These are phyloP conservation scores for Miniopterus natalensis DNA, from an alignment of 2,113 vertebrate genomes.

Conservation along the genomic window DNA sequence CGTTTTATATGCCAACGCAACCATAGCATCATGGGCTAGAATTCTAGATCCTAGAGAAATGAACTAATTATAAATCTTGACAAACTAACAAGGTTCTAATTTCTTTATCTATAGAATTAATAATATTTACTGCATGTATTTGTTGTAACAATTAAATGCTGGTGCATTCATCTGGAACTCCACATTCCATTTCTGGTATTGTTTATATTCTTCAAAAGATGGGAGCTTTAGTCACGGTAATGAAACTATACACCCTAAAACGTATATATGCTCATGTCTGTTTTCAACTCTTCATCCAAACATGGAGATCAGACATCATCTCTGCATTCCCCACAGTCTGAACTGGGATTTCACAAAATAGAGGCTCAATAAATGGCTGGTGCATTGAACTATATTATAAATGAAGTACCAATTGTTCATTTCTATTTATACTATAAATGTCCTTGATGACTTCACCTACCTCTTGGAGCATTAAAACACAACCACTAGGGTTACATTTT, in stretches of 20 bases:
- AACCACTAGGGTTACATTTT: conserved; percentile 6
- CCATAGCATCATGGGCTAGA: not conserved
- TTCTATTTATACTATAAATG: conserved; percentile 27
- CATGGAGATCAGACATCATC: not conserved
- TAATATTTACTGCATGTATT: not conserved
- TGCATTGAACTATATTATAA: not conserved
- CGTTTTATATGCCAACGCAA: not conserved
- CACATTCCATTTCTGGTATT: not conserved
- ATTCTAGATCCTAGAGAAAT: not conserved
- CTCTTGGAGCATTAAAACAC: not conserved
- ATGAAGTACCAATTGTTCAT: not conserved
- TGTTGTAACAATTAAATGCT: not conserved
- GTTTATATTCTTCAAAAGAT: not conserved
- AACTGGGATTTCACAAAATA: not conserved
- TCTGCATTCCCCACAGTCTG: not conserved
- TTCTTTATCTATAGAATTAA: not conserved
- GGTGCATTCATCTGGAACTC: not conserved
- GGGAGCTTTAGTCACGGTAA: not conserved
- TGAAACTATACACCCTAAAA: not conserved
- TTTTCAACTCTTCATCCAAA: not conserved
- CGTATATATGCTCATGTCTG: not conserved
- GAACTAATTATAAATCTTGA: not conserved
- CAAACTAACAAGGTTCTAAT: not conserved
- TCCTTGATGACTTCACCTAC: conserved; percentile 11
- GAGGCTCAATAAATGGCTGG: not conserved